Evolutionary conservation across 2,888 invertebrate species (phyloP), one percentile per base, ranked within the genome.

Genomic region (Flabesymbios commensalis): DNA sequence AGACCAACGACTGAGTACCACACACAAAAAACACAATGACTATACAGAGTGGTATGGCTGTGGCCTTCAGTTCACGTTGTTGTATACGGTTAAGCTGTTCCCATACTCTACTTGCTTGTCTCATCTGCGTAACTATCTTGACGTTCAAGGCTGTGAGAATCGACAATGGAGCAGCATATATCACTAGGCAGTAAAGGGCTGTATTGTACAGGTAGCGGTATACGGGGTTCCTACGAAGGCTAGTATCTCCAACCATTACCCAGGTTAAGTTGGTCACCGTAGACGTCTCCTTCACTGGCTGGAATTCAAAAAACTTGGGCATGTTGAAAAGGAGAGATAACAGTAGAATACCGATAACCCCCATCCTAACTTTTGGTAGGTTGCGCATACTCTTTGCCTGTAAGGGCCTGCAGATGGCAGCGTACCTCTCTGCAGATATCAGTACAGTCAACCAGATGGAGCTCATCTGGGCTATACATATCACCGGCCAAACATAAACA

Each of bases 401-500:
- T 14, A 79, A 68, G 0, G 80, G 79, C 47, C 75, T 73, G 52
- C 78, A 79, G 56, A 80, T 80, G 14, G 79, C 80, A 32, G 78
- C 76, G 67, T 77, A 80, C 4, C 80, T 65, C 62, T 80, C 80
- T 3, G 77, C 72, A 0, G 79, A 78, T 28, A 80, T 69, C 66
- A 80, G 73, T 3, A 80, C 78, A 0, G 78, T 79, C 55, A 79
- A 57, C 77, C 79, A 80, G 4, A 79, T 74, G 1, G 78, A 78
- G 3, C 72, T 71, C 61, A 75, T 70, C 56, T 70, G 70, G 10
- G 68, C 67, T 2, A 67, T 69, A 59, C 70, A 70, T 24, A 70
- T 43, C 36, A 70, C 60, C 0, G 70, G 70, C 70, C 70, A 70
- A 24, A 59, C 45, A 58, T 70, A 70, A 33, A 69, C 65, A 14